These are phyloP conservation scores for Steinernema carpocapsae DNA, from an alignment of 2,888 invertebrate genomes.

Conservation along the genomic window DNA sequence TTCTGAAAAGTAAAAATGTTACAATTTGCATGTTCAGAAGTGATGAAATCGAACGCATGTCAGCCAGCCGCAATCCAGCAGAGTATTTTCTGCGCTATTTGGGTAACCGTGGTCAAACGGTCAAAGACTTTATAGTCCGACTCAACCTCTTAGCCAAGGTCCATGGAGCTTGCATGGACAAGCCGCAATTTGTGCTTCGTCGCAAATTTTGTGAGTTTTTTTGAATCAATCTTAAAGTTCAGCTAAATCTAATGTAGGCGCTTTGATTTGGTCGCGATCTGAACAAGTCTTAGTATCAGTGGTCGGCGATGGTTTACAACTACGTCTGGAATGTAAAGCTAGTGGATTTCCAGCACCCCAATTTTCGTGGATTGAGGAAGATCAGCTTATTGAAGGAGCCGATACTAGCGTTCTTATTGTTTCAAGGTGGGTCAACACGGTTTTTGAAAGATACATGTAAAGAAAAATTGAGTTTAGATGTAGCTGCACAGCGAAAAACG, in stretches of 20 bases:
- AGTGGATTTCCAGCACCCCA: slow-evolving; percentile 69
- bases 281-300: slow-evolving; percentile 51
- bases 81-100: slow-evolving; percentile 66
- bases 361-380: slow-evolving; percentile 68
- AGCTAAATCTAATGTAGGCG: slow-evolving; percentile 44
- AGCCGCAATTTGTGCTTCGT: slow-evolving; percentile 60
- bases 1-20: too few relatives aligned
- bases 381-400: slow-evolving; percentile 42
- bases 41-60: slow-evolving; percentile 25
- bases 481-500: slow-evolving; percentile 52
- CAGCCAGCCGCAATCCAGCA: slow-evolving; percentile 54
- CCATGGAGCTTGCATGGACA: slow-evolving; percentile 54
- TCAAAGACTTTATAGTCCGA: slow-evolving; percentile 58
- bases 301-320: slow-evolving; percentile 45
- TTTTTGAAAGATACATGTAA: too few relatives aligned
- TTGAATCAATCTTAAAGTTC: too few relatives aligned
- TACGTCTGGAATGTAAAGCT: slow-evolving; percentile 65
- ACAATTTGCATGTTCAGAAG: not conserved
- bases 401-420: slow-evolving; percentile 44
- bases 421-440: slow-evolving; percentile 42
- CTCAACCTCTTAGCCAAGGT: slow-evolving; percentile 52
- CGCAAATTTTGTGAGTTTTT: slow-evolving; percentile 66
- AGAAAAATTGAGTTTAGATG: slow-evolving; percentile 41
- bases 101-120: slow-evolving; percentile 69
- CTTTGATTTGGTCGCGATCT: slow-evolving; percentile 51